A percentile compares a stretch with the other conserved stretches of the same genome.
Evolutionary conservation across 1,140 invertebrate genomes (phyloP).

Genomic region (Drosophila trapezifrons): DNA sequence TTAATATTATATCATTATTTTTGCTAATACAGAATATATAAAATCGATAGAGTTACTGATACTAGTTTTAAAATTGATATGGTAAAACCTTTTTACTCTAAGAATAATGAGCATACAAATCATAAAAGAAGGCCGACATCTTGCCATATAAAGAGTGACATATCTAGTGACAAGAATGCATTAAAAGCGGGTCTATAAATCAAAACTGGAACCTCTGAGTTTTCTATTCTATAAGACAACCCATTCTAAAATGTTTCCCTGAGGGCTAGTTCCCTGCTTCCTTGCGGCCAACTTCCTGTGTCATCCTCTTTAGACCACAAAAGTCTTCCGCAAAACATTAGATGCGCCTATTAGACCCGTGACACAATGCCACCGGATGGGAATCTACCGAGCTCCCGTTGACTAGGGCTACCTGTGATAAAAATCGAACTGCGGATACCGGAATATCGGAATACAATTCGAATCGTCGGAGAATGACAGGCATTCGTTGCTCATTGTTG

Average conservation of each 20-base stretch:
- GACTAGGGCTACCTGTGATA: conserved; percentile 51
- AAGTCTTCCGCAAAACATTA: conserved; percentile 74
- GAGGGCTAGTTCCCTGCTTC: conserved; percentile 12
- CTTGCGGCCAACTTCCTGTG: conserved; percentile 62
- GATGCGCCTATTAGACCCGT: conserved; percentile 60
- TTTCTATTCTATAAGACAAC: neutral
- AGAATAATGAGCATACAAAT: too few species aligned
- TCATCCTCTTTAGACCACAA: conserved; percentile 39
- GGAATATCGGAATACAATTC: conserved; percentile 41
- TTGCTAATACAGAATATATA: too few species aligned
- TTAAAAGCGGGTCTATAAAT: conserved; percentile 22
- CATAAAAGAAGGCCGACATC: neutral
- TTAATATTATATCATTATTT: too few species aligned
- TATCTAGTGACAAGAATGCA: neutral
- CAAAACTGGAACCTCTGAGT: conserved; percentile 5
- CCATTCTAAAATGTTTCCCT: conserved; percentile 3
- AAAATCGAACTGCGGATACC: conserved; percentile 31
- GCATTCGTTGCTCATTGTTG: conserved; percentile 71
- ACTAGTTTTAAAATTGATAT: too few species aligned
- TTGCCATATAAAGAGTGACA: too few species aligned
- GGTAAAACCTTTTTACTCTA: neutral
- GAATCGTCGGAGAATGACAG: conserved; percentile 59
- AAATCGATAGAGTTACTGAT: neutral
- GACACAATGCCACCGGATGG: conserved; percentile 57
- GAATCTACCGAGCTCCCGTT: conserved; percentile 18